Conservation (phyloP, 2,797 vertebrate species). For the Enteromius radiatus region DNA sequence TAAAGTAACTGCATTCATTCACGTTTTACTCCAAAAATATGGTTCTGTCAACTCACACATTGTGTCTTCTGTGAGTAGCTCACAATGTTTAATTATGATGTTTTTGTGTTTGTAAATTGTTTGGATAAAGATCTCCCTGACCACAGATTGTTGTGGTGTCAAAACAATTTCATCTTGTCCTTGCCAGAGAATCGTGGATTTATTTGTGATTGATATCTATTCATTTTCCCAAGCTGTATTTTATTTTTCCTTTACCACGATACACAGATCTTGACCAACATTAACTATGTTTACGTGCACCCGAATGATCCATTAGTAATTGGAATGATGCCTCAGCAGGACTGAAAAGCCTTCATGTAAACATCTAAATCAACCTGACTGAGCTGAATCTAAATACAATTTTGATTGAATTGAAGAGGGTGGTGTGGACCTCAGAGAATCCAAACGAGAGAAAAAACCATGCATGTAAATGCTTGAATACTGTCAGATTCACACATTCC, state of each 20-base stretch:
- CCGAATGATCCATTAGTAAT: not conserved
- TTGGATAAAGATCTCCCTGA: not conserved
- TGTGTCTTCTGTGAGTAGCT: not conserved
- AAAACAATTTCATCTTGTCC: conserved; percentile 17
- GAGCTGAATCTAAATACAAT: not conserved
- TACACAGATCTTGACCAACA: not conserved
- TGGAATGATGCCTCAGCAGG: not conserved
- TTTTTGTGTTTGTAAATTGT: conserved; percentile 18
- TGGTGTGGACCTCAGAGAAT: not conserved
- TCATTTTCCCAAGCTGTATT: not conserved
- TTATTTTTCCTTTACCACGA: not conserved
- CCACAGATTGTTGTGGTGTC: conserved; percentile 12
- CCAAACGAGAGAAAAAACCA: not conserved
- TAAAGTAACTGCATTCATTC: not conserved
- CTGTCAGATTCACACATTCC: not conserved
- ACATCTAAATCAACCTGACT: not conserved
- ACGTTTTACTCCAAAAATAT: not conserved
- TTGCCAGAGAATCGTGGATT: not conserved
- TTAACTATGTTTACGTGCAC: not conserved
- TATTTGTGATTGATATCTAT: conserved; percentile 2
- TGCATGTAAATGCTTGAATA: not conserved
- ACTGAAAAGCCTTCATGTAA: not conserved
- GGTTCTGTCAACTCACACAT: not conserved
- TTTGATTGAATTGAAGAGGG: not conserved
- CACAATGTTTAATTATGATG: not conserved